Evolutionary conservation across 2,888 invertebrate genomes (phyloP), one percentile per base, ranked within the genome.

Genomic region (Lasioglossum villosulum): DNA sequence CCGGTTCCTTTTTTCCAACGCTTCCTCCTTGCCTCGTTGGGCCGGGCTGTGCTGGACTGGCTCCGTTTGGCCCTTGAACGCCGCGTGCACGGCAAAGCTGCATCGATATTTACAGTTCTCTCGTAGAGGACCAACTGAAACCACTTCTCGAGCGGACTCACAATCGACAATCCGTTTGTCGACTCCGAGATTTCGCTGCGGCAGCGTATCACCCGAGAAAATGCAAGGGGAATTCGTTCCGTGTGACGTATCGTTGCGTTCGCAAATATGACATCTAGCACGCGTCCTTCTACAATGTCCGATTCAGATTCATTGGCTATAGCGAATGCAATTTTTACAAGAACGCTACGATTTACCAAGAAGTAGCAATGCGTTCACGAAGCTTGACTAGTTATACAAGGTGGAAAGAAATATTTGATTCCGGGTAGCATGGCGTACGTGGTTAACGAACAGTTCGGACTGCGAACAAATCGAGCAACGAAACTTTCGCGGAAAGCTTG

Each of bases 141-240:
- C 80, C 82, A 81, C 82, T 90, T 89, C 87, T 76, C 73, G 23
- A 63, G 34, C 73, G 80, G 83, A 77, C 83, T 68, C 83, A 78
- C 86, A 75, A 89, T 85, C 88, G 86, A 70, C 78, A 75, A 83
- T 84, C 80, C 87, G 87, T 88, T 90, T 83, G 85, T 78, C 77
- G 81, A 86, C 74, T 75, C 66, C 52, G 75, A 52, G 83, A 88
- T 80, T 82, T 84, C 75, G 63, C 56, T 52, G 82, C 52, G 79
- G 72, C 42, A 45, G 78, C 59, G 66, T 63, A 80, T 75, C 39
- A 42, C 23, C 37, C 42, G 23, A 42, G 37, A 48, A 23, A 48
- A 52, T 66, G 63, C 30, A 52, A 70, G 59, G 30, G 34, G 45
- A 19, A 16, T 75, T 30, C 37, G 30, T 66, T 75, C 56, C 42